Evolutionary conservation across 2,888 invertebrate species (phyloP), one percentile per base, ranked within the genome.

Genomic region (Torymus aiolomorphi): DNA sequence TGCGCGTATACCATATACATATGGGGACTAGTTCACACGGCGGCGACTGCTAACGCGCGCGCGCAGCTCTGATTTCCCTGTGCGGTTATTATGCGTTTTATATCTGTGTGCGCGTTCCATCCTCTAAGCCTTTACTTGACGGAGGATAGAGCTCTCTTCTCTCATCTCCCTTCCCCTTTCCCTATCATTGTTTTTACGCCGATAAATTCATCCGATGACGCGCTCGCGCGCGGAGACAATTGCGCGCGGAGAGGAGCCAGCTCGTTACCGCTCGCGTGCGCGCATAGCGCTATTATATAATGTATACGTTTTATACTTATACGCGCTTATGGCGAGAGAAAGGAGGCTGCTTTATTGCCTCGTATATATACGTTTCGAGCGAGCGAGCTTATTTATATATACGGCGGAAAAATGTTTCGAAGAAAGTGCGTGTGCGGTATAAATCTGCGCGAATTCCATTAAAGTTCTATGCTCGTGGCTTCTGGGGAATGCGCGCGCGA

Each of bases 371-470:
- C 59, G 52, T 67, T 59, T 24, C 63, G 57, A 54, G 31, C 31
- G 8, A 31, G 31, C 8, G 49, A 56, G 67, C 56, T 70, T 49
- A 61, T 14, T n/a, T n/a, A 20, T 5, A n/a, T 51, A 18, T 18
- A 10, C 10, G 0, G 42, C 2, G 57, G 65, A 65, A 69, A 59
- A 71, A 57, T 75, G 69, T 71, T 75, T 70, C 42, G 16, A 74
- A 78, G 56, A 72, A 73, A 18, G 56, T 54, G 24, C 49, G 31
- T n/a, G 14, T 49, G 56, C 63, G 61, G 74, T 79, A 20, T 20
- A 79, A 79, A 79, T 79, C 75, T 70, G 70, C 2, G 14, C 54
- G 73, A 59, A 79, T 79, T 70, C 74, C 61, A 79, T 79, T 79
- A 75, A 59, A 75, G 59, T 70, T 74, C 70, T 16, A 13, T 51